Conservation (phyloP, 2,888 invertebrate species). For the Pachydiplax longipennis region DNA sequence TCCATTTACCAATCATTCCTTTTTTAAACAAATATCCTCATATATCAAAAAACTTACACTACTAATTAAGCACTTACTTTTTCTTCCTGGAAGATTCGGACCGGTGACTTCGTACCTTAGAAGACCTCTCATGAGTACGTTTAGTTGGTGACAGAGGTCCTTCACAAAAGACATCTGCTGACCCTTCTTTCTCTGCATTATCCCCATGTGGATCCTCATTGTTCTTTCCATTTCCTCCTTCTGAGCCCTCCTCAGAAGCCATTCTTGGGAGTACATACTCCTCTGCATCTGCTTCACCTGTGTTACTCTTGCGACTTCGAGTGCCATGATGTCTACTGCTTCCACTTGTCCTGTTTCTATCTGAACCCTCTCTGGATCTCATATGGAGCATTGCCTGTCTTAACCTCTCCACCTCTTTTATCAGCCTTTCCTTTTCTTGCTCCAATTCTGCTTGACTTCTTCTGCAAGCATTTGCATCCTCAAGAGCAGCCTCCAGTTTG, state of each 20-base stretch:
- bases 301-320: background rate
- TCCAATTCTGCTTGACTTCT: slow-evolving; percentile 77
- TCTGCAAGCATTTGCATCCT: slow-evolving; percentile 77
- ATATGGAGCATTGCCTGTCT: slow-evolving; percentile 56
- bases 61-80: slow-evolving; percentile 10
- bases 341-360: background rate
- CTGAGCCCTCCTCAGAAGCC: slow-evolving; percentile 56
- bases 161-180: slow-evolving; percentile 41
- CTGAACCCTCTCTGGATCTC: slow-evolving; percentile 54
- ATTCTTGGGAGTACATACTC: slow-evolving; percentile 66
- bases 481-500: slow-evolving; percentile 79
- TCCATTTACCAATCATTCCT: background rate
- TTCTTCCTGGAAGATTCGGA: slow-evolving; percentile 27
- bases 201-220: slow-evolving; percentile 42
- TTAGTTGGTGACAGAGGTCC: slow-evolving; percentile 24
- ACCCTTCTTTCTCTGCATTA: slow-evolving; percentile 49
- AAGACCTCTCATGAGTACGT: slow-evolving; percentile 10
- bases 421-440: slow-evolving; percentile 76
- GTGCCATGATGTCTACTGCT: background rate
- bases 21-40: background rate
- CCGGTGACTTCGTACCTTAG: background rate
- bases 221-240: slow-evolving; percentile 56
- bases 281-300: slow-evolving; percentile 57
- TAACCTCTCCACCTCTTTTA: slow-evolving; percentile 65
- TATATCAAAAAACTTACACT: background rate